Percentiles rank a stretch among this genome's conserved stretches.
Conservation (phyloP, 2,888 invertebrate species). For the Drosophila atroscutellata region DNA sequence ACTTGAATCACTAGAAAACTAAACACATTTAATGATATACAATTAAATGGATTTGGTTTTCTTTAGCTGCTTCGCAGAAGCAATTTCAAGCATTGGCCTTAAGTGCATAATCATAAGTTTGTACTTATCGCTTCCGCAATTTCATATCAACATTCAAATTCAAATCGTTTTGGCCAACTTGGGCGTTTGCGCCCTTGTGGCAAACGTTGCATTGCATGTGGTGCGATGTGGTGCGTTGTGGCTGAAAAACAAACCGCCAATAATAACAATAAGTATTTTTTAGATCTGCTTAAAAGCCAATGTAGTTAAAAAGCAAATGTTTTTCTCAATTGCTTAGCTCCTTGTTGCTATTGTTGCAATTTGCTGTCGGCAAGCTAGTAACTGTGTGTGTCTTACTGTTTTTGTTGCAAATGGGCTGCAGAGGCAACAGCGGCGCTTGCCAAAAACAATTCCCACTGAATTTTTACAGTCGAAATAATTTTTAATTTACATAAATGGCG, state of each 20-base stretch:
- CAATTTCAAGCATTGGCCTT: background rate
- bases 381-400: constrained; percentile 20
- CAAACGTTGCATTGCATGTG: constrained; percentile 24
- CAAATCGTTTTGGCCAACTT: constrained; percentile 40
- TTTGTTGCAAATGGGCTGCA: constrained; percentile 54
- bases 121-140: constrained; percentile 58
- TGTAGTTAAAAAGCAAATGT: constrained; percentile 77
- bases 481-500: constrained; percentile 79
- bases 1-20: background rate
- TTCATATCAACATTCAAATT: constrained; percentile 26
- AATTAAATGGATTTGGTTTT: background rate
- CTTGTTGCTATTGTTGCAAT: constrained; percentile 28
- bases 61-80: background rate
- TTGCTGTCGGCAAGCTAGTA: background rate
- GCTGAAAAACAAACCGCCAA: constrained; percentile 61
- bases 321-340: constrained; percentile 68
- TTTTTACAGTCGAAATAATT: constrained; percentile 77
- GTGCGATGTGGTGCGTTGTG: constrained; percentile 40
- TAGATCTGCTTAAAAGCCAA: constrained; percentile 78
- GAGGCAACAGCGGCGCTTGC: constrained; percentile 58
- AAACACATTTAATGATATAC: too few relatives aligned
- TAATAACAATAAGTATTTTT: constrained; percentile 77
- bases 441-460: constrained; percentile 77
- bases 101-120: constrained; percentile 52
- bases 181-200: constrained; percentile 4